Percentiles rank a stretch among this genome's conserved stretches.
Evolutionary conservation across 2,797 vertebrate species (phyloP).

Genomic region (Chaunax sp.): DNA sequence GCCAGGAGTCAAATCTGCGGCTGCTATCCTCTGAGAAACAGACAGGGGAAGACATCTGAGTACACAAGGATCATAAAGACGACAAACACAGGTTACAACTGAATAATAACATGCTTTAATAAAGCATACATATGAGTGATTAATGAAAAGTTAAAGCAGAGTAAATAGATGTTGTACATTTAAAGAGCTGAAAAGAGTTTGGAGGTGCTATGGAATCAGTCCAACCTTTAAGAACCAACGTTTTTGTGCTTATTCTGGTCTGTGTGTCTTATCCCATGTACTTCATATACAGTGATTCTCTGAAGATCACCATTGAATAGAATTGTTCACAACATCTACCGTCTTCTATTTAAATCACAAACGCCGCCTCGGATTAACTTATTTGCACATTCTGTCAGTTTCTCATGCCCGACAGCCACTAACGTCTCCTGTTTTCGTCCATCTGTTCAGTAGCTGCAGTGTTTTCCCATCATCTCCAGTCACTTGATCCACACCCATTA

Average conservation of each 20-base stretch:
- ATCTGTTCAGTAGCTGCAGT: not conserved
- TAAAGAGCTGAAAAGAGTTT: not conserved
- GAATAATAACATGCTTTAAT: not conserved
- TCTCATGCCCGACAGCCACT: not conserved
- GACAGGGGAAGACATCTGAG: conserved; percentile 3
- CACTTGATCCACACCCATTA: not conserved
- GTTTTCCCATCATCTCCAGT: not conserved
- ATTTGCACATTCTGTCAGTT: not conserved
- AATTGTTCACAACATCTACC: not conserved
- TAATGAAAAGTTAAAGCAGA: not conserved
- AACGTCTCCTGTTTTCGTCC: not conserved
- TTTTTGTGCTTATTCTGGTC: too few species aligned
- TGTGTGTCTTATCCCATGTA: not conserved
- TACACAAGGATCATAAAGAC: not conserved
- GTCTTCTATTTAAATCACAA: not conserved
- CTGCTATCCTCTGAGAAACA: conserved; percentile 88
- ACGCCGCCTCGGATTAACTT: not conserved
- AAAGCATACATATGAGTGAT: not conserved
- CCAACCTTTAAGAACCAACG: too few species aligned
- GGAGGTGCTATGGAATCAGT: too few species aligned
- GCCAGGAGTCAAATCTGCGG: conserved; percentile 83
- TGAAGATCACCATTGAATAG: not conserved
- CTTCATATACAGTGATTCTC: not conserved
- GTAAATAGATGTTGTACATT: not conserved
- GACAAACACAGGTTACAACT: conserved; percentile 8